Conservation (phyloP, 2,797 vertebrate species). For the Schizopygopsis malacanthus region DNA sequence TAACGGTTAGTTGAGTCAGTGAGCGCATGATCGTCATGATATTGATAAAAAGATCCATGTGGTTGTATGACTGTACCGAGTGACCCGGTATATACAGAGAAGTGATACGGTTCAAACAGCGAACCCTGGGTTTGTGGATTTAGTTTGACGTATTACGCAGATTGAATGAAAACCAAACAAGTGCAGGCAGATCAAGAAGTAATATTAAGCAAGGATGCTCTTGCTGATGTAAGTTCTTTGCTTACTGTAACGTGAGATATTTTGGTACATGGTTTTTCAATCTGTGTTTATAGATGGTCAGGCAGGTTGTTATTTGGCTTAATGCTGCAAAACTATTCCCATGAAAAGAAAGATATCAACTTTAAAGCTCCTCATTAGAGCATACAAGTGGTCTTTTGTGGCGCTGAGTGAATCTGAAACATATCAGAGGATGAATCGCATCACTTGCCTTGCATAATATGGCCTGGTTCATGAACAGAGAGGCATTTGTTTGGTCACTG, state of each 20-base stretch:
- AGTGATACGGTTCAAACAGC: neutral
- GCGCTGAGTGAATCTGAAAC: slow-evolving; percentile 67
- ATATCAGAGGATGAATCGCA: slow-evolving; percentile 77
- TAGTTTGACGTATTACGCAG: neutral
- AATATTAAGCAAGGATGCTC: neutral
- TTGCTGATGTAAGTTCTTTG: neutral
- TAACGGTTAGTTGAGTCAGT: slow-evolving; percentile 1
- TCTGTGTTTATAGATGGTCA: neutral
- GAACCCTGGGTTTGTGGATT: neutral
- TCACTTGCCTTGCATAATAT: slow-evolving; percentile 74
- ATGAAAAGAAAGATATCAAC: neutral
- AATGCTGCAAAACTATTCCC: neutral
- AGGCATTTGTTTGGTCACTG: slow-evolving; percentile 73
- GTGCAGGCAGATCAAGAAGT: neutral
- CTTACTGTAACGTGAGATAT: neutral
- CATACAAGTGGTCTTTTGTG: slow-evolving; percentile 68
- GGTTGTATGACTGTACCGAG: neutral
- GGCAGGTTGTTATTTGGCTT: neutral
- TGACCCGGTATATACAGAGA: neutral
- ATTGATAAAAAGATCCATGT: neutral
- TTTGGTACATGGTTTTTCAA: neutral
- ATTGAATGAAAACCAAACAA: neutral
- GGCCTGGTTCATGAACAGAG: slow-evolving; percentile 71
- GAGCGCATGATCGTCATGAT: neutral
- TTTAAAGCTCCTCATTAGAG: slow-evolving; percentile 36